Base-by-base conservation (phyloP, 1,140 invertebrate genomes). In the Megalonaias nervosa region DNA sequence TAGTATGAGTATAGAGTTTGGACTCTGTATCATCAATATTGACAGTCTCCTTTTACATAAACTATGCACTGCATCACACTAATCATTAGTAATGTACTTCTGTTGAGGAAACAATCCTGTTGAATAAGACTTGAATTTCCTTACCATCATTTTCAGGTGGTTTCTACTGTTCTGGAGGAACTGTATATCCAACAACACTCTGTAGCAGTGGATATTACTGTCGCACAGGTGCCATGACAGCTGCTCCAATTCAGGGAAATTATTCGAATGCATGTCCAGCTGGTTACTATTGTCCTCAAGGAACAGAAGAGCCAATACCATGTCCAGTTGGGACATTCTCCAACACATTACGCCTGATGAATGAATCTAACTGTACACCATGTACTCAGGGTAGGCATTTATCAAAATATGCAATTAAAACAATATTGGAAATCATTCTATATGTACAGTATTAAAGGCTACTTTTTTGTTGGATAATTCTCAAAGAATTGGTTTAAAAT, bases 241-340 rank as follows among this genome's bases (percentile, higher is more conserved):
- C 88, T 19, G 82, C 87, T 23, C 89, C 89, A 6, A 81, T 19
- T 15, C 86, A 88, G 61, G 84, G 82, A 13, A 2, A 62, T 3
- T 77, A 85, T 73, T 87, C 88, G 2, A 70, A 87, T 65, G 78
- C 77, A 17, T 89, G 88, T 78, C 88, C 87, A n/a, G 81, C 83
- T 23, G 89, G 89, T 26, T 81, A 87, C 71, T 90, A 89, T 77
- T 90, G 89, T 80, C 87, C 88, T n/a, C 81, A 88, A 67, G 81
- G 82, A 67, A 88, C 88, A 11, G 84, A 78, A 23, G 84, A 89
- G 67, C 89, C 88, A 19, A 75, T 85, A 17, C 74, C 83, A 15
- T 90, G 89, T 78, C 87, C 87, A n/a, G 62, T 79, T 1, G 87
- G 88, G 59, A 89, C 88, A 15, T 90, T 87, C 82, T 88, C 86